Conservation (phyloP, 2,888 invertebrate genomes). For the Mythimna loreyi region DNA sequence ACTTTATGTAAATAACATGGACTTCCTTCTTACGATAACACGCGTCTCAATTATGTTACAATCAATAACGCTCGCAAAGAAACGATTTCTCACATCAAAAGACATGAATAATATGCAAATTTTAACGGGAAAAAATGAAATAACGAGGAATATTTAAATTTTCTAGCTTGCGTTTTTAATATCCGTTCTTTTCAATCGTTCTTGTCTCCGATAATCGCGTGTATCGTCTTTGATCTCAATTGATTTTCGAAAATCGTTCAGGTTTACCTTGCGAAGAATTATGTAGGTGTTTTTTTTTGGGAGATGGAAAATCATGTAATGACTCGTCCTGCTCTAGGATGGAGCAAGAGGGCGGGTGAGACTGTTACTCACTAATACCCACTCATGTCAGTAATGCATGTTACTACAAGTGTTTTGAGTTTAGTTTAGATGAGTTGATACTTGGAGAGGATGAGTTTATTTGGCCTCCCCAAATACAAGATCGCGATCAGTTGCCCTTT, state of each 20-base stretch:
- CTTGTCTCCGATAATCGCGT: constrained; percentile 32
- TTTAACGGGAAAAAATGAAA: constrained; percentile 13
- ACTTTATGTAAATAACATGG: not conserved
- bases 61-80: constrained; percentile 21
- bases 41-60: constrained; percentile 9
- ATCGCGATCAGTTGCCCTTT: no score
- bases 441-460: no score
- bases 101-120: constrained; percentile 1
- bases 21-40: not conserved
- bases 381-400: no score
- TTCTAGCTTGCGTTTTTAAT: constrained; percentile 34
- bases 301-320: no score
- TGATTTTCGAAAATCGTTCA: constrained; percentile 10
- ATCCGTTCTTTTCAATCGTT: constrained; percentile 49
- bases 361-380: no score
- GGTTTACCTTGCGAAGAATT: constrained; percentile 13
- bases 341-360: no score
- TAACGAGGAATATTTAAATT: constrained; percentile 31
- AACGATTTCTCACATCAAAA: constrained; percentile 25
- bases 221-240: constrained; percentile 48
- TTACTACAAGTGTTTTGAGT: no score
- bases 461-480: no score
- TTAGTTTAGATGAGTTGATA: no score
- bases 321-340: no score
- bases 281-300: not conserved